Conservation (phyloP, 2,797 vertebrate species). For the Alosa sapidissima region DNA sequence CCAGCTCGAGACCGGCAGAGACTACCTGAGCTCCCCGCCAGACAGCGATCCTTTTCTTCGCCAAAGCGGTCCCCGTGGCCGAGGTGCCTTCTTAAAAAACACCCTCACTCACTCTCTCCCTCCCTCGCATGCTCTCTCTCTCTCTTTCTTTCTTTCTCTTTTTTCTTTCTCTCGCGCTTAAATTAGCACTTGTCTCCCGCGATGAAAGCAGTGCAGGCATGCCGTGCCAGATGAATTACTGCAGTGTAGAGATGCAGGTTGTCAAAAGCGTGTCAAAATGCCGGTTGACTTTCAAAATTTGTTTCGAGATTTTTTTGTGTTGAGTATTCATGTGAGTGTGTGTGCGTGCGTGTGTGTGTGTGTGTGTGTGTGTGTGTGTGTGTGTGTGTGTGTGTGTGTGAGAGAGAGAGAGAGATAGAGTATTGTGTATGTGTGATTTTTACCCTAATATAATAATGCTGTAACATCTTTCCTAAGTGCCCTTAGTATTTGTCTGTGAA, state of each 20-base stretch:
- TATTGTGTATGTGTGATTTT: background rate
- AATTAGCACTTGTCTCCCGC: conserved; percentile 33
- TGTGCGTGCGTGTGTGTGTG: background rate
- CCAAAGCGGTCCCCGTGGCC: conserved; percentile 41
- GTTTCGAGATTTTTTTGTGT: conserved; percentile 2
- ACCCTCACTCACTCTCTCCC: conserved; percentile 12
- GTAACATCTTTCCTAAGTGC: background rate
- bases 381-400: background rate
- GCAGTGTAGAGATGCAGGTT: background rate
- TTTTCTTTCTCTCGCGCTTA: conserved; percentile 25
- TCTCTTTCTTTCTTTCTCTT: conserved; percentile 11
- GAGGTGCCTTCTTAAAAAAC: conserved; percentile 39
- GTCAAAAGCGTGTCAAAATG: conserved; percentile 6
- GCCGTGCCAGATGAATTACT: conserved; percentile 14
- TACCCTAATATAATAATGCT: background rate
- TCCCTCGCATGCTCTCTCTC: background rate
- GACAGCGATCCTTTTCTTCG: conserved; percentile 53
- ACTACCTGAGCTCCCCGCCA: conserved; percentile 57
- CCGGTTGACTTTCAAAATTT: conserved; percentile 24
- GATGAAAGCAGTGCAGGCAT: conserved; percentile 31
- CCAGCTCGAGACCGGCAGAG: conserved; percentile 50
- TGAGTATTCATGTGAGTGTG: background rate
- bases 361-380: background rate
- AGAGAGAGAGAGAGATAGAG: background rate
- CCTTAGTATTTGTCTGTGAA: background rate